phyloP scores from a whole-genome alignment of 2,888 invertebrate genomes.

The Ophioninae sp. region DNA sequence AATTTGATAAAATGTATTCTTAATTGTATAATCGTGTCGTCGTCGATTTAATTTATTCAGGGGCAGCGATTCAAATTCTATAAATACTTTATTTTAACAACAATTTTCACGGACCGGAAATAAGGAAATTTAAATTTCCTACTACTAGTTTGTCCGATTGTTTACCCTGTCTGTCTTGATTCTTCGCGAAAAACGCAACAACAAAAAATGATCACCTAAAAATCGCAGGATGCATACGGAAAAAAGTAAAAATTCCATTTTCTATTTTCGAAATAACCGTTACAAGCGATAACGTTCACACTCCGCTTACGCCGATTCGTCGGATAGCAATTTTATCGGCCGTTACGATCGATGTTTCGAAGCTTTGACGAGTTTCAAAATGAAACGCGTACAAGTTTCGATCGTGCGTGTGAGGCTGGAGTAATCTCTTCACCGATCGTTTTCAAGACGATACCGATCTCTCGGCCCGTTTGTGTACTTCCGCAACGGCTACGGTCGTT shows the following conservation, averaged over 20 bases:
- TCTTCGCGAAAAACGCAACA: not conserved
- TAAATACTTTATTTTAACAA: too few species aligned
- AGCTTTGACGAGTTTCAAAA: not conserved
- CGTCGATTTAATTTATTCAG: too few species aligned
- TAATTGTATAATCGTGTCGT: too few species aligned
- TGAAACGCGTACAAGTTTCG: not conserved
- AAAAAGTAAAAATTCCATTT: not conserved
- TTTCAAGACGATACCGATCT: slow-evolving; percentile 9
- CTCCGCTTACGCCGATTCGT: not conserved
- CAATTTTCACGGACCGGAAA: too few species aligned
- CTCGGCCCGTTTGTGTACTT: not conserved
- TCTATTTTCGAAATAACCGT: not conserved
- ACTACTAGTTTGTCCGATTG: too few species aligned
- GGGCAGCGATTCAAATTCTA: too few species aligned
- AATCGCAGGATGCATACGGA: not conserved
- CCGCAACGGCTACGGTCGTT: not conserved
- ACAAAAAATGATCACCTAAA: not conserved
- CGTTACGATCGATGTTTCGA: not conserved
- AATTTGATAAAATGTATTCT: not conserved
- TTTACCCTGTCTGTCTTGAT: too few species aligned
- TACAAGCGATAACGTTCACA: not conserved
- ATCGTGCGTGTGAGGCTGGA: not conserved
- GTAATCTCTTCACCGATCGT: not conserved
- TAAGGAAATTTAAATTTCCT: too few species aligned
- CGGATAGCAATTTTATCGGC: not conserved